These are phyloP conservation scores for Hydrotaea diabolus DNA, from an alignment of 2,888 invertebrate species.

Conservation along the genomic window DNA sequence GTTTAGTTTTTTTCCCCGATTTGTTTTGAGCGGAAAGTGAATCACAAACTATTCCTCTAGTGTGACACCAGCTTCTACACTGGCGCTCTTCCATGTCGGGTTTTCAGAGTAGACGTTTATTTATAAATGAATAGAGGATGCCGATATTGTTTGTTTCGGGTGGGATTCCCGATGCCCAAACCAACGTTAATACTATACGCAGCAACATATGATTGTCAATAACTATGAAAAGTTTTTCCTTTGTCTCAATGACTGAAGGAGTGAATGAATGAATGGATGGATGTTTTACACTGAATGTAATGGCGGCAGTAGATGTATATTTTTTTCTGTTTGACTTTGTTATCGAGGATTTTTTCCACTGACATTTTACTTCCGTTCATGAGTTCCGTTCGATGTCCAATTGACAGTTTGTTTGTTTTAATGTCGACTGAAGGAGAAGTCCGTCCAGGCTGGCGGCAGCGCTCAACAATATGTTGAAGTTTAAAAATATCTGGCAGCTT, in stretches of 20 bases:
- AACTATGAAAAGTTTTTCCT: constrained; percentile 51
- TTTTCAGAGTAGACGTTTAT: constrained; percentile 38
- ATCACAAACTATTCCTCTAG: constrained; percentile 50
- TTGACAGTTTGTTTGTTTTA: constrained; percentile 57
- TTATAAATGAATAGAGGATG: constrained; percentile 38
- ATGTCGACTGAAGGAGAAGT: neutral
- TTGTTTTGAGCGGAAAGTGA: constrained; percentile 42
- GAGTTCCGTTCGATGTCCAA: constrained; percentile 65
- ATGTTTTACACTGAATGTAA: constrained; percentile 11
- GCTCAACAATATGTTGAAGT: neutral
- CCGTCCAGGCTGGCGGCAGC: neutral
- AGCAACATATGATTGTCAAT: constrained; percentile 63
- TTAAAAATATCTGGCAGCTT: constrained; percentile 37
- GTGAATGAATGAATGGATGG: neutral
- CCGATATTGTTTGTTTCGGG: neutral
- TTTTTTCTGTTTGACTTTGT: constrained; percentile 27
- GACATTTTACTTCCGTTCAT: constrained; percentile 58
- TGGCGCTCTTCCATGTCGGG: neutral
- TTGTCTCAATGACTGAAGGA: neutral
- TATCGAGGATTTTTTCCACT: constrained; percentile 25
- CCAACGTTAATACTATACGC: constrained; percentile 34
- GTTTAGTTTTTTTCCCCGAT: neutral
- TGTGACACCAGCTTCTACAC: neutral
- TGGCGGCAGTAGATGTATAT: neutral
- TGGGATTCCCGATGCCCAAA: neutral